Percentiles rank a stretch among this genome's conserved stretches.
Evolutionary conservation across 2,113 vertebrate species (phyloP).

Genomic region (Chiloscyllium plagiosum): DNA sequence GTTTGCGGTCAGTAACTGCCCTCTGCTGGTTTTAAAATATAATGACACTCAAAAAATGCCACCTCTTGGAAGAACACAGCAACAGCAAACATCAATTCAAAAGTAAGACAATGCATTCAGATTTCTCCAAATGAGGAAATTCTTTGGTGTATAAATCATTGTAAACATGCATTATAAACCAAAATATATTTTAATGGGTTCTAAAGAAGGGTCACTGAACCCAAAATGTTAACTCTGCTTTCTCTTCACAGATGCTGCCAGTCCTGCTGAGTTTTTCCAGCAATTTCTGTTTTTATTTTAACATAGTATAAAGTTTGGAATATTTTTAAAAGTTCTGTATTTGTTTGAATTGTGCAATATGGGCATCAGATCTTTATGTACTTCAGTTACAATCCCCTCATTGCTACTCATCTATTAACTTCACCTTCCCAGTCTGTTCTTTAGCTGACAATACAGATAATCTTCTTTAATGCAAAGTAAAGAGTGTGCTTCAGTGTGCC

Average conservation of each 20-base stretch:
- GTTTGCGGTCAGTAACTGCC: constrained; percentile 29
- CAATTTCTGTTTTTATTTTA: too few relatives aligned
- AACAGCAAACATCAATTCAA: neutral
- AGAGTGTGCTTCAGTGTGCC: neutral
- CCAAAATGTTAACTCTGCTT: too few relatives aligned
- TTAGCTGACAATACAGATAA: neutral
- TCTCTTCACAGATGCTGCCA: too few relatives aligned
- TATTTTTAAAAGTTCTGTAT: neutral
- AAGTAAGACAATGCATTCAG: neutral
- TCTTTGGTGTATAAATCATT: neutral
- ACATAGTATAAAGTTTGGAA: too few relatives aligned
- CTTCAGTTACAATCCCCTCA: neutral
- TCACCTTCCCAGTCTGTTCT: neutral
- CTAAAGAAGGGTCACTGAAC: neutral
- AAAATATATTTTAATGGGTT: neutral
- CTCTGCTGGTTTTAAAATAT: constrained; percentile 23
- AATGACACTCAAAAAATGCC: constrained; percentile 17
- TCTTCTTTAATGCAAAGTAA: neutral
- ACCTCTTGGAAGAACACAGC: neutral
- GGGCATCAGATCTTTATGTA: neutral
- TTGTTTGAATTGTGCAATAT: neutral
- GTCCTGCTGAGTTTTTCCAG: too few relatives aligned
- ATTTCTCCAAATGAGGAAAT: neutral
- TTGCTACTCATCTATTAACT: neutral
- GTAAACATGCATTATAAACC: neutral